Percentiles rank a stretch among this genome's conserved stretches.
phyloP scores from a whole-genome alignment of 1,140 invertebrate genomes.

The Drosophila littoralis region DNA sequence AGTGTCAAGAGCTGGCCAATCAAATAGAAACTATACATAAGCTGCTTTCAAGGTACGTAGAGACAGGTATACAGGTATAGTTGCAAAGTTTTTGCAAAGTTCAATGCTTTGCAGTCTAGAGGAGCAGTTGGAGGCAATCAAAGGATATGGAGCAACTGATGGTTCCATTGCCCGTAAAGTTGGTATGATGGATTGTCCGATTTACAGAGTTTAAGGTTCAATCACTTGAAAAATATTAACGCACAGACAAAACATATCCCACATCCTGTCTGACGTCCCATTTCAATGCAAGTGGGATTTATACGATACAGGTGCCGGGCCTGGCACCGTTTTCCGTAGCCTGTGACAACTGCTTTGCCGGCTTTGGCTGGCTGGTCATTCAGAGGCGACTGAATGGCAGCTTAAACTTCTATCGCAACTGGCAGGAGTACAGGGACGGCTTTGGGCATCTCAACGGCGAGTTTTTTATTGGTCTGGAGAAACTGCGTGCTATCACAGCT shows the following conservation, averaged over 20 bases:
- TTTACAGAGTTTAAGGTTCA: neutral
- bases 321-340: conserved; percentile 46
- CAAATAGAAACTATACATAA: conserved; percentile 12
- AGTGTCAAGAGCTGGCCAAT: conserved; percentile 3
- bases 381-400: conserved; percentile 87
- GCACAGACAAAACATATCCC: conserved; percentile 10
- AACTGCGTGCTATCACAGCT: conserved; percentile 86
- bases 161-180: neutral
- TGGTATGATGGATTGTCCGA: neutral
- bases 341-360: conserved; percentile 56
- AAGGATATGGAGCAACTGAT: neutral
- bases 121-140: conserved; percentile 10
- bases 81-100: neutral
- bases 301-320: conserved; percentile 43
- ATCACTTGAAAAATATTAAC: neutral
- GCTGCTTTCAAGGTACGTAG: conserved; percentile 13
- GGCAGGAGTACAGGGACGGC: conserved; percentile 87
- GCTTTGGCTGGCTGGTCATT: conserved; percentile 87
- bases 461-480: conserved; percentile 88
- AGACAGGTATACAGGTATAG: neutral
- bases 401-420: conserved; percentile 87
- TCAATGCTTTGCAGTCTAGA: conserved; percentile 9
- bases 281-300: conserved; percentile 16
- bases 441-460: conserved; percentile 87
- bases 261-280: conserved; percentile 42